phyloP scores from a whole-genome alignment of 2,113 vertebrate genomes.

The Megaceryle torquata region DNA sequence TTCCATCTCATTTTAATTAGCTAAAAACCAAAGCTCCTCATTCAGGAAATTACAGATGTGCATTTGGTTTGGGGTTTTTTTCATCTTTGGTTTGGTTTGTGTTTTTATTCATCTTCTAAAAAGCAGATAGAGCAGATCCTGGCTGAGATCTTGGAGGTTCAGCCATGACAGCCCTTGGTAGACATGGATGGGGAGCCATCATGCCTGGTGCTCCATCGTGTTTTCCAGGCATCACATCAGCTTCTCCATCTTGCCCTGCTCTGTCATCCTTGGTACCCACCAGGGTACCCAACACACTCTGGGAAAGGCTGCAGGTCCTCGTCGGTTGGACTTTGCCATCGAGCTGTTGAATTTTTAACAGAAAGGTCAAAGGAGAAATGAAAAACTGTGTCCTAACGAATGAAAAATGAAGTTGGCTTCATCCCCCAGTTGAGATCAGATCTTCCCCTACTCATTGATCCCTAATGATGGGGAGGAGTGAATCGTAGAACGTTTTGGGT shows the following conservation, averaged over 20 bases:
- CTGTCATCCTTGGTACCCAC: background rate
- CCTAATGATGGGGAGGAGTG: no score
- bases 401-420: background rate
- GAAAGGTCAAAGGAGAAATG: background rate
- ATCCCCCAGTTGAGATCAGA: no score
- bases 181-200: background rate
- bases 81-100: no score
- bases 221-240: background rate
- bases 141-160: background rate
- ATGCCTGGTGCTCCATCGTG: background rate
- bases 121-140: background rate
- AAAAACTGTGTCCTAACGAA: background rate
- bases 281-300: background rate
- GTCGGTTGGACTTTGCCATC: background rate
- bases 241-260: background rate
- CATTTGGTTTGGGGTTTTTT: background rate
- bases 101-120: no score
- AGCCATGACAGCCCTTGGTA: fast-evolving
- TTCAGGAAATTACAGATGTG: background rate
- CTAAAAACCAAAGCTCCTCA: background rate
- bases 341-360: background rate
- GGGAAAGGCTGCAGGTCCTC: background rate
- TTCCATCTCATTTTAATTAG: conserved; percentile 24
- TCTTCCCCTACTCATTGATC: no score
- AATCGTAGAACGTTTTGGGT: no score